Evolutionary conservation across 2,888 invertebrate genomes (phyloP), one percentile per base, ranked within the genome.

Genomic region (Euzetes globulus): DNA sequence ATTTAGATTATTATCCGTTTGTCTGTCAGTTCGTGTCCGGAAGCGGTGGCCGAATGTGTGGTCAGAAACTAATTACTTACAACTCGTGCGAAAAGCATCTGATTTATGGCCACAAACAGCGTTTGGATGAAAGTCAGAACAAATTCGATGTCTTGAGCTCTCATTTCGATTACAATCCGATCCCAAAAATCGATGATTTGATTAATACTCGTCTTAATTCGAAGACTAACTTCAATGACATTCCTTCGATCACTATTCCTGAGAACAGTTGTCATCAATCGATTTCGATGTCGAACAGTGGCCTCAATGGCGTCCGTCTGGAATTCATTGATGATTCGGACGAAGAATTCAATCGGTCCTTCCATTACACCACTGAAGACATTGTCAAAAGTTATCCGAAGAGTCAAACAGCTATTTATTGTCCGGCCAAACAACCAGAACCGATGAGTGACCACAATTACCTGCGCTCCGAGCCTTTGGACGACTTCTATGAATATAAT

Each of bases 1-100:
- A 63, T n/a, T 33, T 63, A n/a, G 11, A 29, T 17, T 63, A 33
- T n/a, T 63, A 63, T 33, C 63, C 63, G 33, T 63, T 33, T n/a
- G n/a, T 29, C 4, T 63, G 63, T 37, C 63, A 27, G n/a, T 63
- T 33, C n/a, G n/a, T n/a, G n/a, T 6, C 4, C 17, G 2, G 17
- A 7, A n/a, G 27, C 15, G 58, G n/a, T 3, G 50, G 15, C 13
- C 50, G 13, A 2, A 33, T n/a, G 11, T 33, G 63, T 63, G 63
- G 63, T n/a, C 15, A 37, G 17, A 17, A 13, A 3, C 6, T 33
- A 2, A 11, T 58, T 15, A 27, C 58, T 13, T 11, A 25, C n/a
- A 63, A 63, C 33, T 17, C 33, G 5, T 33, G 63, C 17, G 63
- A 29, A 17, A 33, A 22, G 5, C 63, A 63, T n/a, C 19, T 63